Conservation (phyloP, 2,797 vertebrate genomes). For the Leptodactylus fallax region DNA sequence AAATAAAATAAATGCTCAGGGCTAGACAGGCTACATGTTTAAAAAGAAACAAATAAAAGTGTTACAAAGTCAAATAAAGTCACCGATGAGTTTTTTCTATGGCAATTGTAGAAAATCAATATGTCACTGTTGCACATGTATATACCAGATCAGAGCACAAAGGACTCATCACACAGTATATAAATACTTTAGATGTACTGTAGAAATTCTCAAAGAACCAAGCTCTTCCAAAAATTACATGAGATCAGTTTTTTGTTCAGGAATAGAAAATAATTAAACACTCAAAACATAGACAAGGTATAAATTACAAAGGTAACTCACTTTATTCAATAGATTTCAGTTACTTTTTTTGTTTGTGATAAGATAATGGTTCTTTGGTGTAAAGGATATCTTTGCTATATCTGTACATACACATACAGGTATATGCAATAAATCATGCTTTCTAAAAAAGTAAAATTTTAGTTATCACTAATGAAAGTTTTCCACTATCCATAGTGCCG, state of each 20-base stretch:
- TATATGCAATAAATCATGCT: too few relatives aligned
- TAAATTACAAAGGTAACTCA: not conserved
- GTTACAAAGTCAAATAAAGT: not conserved
- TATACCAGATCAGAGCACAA: not conserved
- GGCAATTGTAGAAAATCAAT: slow-evolving; percentile 14
- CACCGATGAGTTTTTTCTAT: not conserved
- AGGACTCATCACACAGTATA: not conserved
- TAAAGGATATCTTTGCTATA: too few relatives aligned
- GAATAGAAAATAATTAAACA: not conserved
- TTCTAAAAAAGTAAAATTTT: too few relatives aligned
- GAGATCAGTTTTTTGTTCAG: not conserved
- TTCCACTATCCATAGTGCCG: too few relatives aligned
- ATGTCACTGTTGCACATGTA: slow-evolving; percentile 1
- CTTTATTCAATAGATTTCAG: too few relatives aligned
- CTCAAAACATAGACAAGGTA: not conserved
- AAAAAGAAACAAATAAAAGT: not conserved
- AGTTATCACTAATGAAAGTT: too few relatives aligned
- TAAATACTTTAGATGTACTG: not conserved
- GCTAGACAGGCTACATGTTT: not conserved
- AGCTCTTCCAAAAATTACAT: not conserved
- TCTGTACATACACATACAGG: too few relatives aligned
- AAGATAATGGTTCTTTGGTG: too few relatives aligned
- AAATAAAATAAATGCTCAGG: not conserved
- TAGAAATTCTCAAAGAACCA: not conserved
- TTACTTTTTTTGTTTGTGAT: too few relatives aligned